These are phyloP conservation scores for Anagrus nilaparvatae DNA, from an alignment of 1,140 invertebrate genomes.

Conservation along the genomic window DNA sequence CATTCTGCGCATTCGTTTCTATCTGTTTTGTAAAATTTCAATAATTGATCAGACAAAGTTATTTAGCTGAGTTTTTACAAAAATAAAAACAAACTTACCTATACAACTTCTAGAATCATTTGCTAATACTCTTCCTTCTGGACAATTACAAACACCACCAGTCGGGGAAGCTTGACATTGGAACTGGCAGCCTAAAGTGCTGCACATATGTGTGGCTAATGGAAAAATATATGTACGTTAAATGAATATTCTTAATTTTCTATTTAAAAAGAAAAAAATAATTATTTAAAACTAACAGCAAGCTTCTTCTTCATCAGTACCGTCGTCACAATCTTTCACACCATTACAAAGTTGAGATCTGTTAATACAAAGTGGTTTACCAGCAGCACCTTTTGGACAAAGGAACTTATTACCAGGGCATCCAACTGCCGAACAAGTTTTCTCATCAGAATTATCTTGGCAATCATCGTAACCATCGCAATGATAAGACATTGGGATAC, in stretches of 20 bases:
- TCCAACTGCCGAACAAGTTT: conserved; percentile 76
- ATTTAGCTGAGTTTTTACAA: neutral
- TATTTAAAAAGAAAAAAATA: neutral
- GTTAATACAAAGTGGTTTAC: conserved; percentile 76
- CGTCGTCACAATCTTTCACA: conserved; percentile 79
- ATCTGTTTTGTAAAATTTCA: conserved; percentile 51
- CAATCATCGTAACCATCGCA: conserved; percentile 80
- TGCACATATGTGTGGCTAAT: conserved; percentile 66
- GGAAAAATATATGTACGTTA: conserved; percentile 17
- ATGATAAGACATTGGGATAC: conserved; percentile 75
- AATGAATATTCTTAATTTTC: conserved; percentile 2
- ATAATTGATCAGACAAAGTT: no score
- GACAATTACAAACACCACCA: conserved; percentile 84
- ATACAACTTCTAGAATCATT: conserved; percentile 77
- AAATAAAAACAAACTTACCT: conserved; percentile 40
- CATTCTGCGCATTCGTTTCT: conserved; percentile 88
- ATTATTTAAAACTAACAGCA: conserved; percentile 63
- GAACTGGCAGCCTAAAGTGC: conserved; percentile 74
- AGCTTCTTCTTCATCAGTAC: conserved; percentile 76
- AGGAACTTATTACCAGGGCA: conserved; percentile 89
- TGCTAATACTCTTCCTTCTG: conserved; percentile 61
- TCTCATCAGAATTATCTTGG: conserved; percentile 79
- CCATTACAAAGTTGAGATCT: conserved; percentile 82
- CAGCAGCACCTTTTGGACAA: conserved; percentile 65
- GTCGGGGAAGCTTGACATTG: conserved; percentile 80